Evolutionary conservation across 2,797 vertebrate species (phyloP), one percentile per base, ranked within the genome.

Genomic region (Ispidina picta): DNA sequence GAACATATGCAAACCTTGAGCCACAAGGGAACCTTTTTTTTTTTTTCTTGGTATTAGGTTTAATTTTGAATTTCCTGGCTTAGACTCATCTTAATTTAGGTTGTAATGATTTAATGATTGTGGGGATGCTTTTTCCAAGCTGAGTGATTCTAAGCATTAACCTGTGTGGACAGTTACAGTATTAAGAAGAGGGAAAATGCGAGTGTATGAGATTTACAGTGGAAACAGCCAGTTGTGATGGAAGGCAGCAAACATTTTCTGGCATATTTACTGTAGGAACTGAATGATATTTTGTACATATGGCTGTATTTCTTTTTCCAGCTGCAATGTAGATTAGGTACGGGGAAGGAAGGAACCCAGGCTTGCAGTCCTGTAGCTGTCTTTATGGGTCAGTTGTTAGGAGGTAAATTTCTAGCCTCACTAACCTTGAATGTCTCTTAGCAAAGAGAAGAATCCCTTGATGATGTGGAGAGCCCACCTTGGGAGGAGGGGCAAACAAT

Each of bases 331-430:
- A 68, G 54, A 71, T 95, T 74, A 82, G 48, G 8, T 62, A 58
- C 8, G 26, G 12, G 23, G 20, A 84, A 20, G 28, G 20, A 79
- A 78, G 52, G 39, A 89, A 33, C 17, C 14, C 12, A 25, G 54
- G 43, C 29, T 79, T 93, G 58, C 77, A 84, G 0, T 87, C 51
- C 71, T 65, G 29, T 84, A 77, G 69, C 75, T 90, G 31, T 58
- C 59, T 91, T 91, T 86, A 69, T 69, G 78, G 81, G 39, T 92
- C 81, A 84, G 6, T 84, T 88, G 51, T 69, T 79, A 49, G 9
- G 8, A 88, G 86, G 81, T 77, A 59, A 66, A 93, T 91, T 93
- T 88, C 74, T 86, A 63, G 58, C 68, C 62, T 91, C 65, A 15
- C 69, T 94, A 80, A 79, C 37, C 58, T 80, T 72, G 35, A 80